These are phyloP conservation scores for Dryococelus australis DNA, from an alignment of 2,888 invertebrate species.

Conservation along the genomic window DNA sequence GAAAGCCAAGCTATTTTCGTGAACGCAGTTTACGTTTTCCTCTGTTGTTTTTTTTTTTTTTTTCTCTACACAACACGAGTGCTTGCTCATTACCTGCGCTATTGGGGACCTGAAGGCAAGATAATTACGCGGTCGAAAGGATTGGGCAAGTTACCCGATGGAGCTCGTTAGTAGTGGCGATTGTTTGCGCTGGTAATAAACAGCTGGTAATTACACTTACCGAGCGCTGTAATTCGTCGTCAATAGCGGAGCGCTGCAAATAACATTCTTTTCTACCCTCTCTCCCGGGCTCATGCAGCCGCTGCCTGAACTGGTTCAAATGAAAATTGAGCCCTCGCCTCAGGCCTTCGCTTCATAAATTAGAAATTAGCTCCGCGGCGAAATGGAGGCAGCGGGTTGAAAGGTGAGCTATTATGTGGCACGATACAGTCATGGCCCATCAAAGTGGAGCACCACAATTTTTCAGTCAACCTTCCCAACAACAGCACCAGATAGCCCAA, in stretches of 20 bases:
- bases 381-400: neutral
- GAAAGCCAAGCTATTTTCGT: too few relatives aligned
- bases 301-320: neutral
- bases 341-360: neutral
- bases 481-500: too few relatives aligned
- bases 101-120: neutral
- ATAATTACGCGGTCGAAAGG: neutral
- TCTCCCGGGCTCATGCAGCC: neutral
- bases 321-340: neutral
- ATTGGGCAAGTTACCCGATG: neutral
- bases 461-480: too few relatives aligned
- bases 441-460: too few relatives aligned
- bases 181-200: neutral
- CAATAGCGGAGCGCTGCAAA: neutral
- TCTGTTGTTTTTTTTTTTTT: too few relatives aligned
- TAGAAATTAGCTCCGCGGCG: neutral
- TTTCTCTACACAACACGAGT: too few relatives aligned
- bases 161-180: neutral
- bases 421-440: too few relatives aligned
- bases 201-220: neutral
- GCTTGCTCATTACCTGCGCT: too few relatives aligned
- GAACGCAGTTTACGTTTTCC: too few relatives aligned
- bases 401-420: neutral
- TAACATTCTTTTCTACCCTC: neutral
- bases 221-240: conserved; percentile 9